Evolutionary conservation across 2,888 invertebrate species (phyloP), one percentile per base, ranked within the genome.

Genomic region (Eurytoma adleriae): DNA sequence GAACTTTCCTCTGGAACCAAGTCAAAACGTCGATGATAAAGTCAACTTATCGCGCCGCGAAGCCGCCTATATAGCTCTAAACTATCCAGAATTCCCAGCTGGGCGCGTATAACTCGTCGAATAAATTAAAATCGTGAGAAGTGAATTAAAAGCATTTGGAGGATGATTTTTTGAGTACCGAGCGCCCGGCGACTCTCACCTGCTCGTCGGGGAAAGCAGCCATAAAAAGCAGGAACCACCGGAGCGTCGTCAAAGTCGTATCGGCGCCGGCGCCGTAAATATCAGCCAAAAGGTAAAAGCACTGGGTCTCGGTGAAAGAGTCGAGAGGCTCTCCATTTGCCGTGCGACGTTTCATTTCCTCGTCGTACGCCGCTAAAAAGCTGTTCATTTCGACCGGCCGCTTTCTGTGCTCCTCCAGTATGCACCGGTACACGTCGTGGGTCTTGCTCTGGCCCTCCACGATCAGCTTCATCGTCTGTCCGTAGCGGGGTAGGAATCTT

Each of bases 221-320:
- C 93, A 97, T 93, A 84, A 94, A 96, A 20, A 97, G 91, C 18
- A 97, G 89, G 86, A 96, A 95, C 97, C 97, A 97, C 50, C 95
- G 92, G 50, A 97, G 87, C 0, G 96, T 96, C 0, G 95, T 94
- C 77, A 96, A 91, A 0, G 96, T 95, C 0, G 97, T 97, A 86
- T 97, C 97, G 71, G 96, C 92, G 4, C 96, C 96, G 16, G 97
- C 97, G 0, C 97, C 96, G 87, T 96, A 96, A 87, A 97, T 92
- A 90, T 97, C 97, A 3, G 95, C 95, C 80, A 97, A 88, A 48
- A 97, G 91, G 89, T 95, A 96, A 84, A 94, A 91, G 86, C 96
- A 91, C 87, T 97, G 97, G 74, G 93, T 92, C 84, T 93, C 92
- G 18, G 92, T 93, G 87, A 94, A 94, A 84, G 92, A 93, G 4